phyloP scores from a whole-genome alignment of 2,888 invertebrate species.

The Ichneumoninae sp. region DNA sequence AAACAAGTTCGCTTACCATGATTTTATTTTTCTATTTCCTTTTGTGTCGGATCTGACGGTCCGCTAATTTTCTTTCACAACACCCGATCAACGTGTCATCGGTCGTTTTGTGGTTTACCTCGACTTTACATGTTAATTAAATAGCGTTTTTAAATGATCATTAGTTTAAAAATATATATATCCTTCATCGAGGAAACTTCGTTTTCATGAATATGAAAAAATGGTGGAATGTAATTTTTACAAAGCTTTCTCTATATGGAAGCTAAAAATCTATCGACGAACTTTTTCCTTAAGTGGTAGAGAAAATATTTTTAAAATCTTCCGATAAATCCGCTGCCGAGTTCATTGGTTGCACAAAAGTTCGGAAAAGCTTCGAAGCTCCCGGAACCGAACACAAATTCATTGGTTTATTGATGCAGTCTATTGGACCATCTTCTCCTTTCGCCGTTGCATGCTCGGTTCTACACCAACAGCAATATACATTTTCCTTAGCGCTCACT shows the following conservation, averaged over 20 bases:
- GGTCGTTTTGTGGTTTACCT: too few relatives aligned
- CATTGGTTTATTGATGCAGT: not conserved
- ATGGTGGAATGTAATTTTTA: too few relatives aligned
- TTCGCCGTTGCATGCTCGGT: not conserved
- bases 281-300: not conserved
- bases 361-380: not conserved
- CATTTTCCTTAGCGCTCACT: constrained; percentile 47
- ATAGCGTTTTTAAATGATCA: too few relatives aligned
- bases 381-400: not conserved
- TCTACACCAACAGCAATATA: constrained; percentile 26
- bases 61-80: not conserved
- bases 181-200: too few relatives aligned
- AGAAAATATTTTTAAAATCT: not conserved
- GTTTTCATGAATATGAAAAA: too few relatives aligned
- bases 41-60: not conserved
- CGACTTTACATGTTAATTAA: too few relatives aligned
- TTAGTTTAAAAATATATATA: too few relatives aligned
- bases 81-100: too few relatives aligned
- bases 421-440: not conserved
- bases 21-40: constrained; percentile 11
- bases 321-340: not conserved
- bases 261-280: too few relatives aligned
- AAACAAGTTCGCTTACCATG: constrained; percentile 20
- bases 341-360: not conserved
- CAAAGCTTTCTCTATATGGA: too few relatives aligned